Base-by-base conservation (phyloP, 1,140 invertebrate species). In the Babylonia areolata region DNA sequence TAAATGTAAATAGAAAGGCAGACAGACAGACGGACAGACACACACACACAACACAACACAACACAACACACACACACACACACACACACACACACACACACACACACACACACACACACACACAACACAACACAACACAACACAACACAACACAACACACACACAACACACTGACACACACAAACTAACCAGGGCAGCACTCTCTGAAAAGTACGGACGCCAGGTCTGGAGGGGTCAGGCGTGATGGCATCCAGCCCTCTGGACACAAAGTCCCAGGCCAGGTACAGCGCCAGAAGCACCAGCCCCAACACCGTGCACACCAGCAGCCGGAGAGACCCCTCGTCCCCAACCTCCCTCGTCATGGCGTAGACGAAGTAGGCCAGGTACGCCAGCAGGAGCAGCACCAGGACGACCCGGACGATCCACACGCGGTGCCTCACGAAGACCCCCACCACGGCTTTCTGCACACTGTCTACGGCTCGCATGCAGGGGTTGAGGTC, bases 271-370 rank as follows among this genome's bases (percentile, higher is more conserved):
- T 33, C 69, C 20, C 73, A 33, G 6, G 42, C 23, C 37, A 69
- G 33, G 15, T 73, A 40, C 9, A 54, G 17, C 11, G 37, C n/a
- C 71, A 88, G 33, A 5, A 88, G 2, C 3, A 83, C 2, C 46
- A 85, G 0, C 0, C 86, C 86, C 31, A 85, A 20, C 20, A 88
- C 37, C 0, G 92, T 91, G 37, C 89, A 84, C 11, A 87, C 90
- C 17, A 93, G 86, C 31, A 93, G 87, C 12, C 91, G 88, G 35
- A 91, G 86, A 6, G 91, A 92, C 54, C 88, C 90, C 71, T 92
- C 91, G 78, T 92, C 91, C 42, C 91, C 92, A 87, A 93, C 88
- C 40, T 85, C 64, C 75, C 82, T 85, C 5, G 28, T 64, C 88
- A 91, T 78, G 3, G 88, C 88, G 79, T 87, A 88, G n/a, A 28